Base-by-base conservation (phyloP, 2,888 invertebrate species). In the Xanthia togata region DNA sequence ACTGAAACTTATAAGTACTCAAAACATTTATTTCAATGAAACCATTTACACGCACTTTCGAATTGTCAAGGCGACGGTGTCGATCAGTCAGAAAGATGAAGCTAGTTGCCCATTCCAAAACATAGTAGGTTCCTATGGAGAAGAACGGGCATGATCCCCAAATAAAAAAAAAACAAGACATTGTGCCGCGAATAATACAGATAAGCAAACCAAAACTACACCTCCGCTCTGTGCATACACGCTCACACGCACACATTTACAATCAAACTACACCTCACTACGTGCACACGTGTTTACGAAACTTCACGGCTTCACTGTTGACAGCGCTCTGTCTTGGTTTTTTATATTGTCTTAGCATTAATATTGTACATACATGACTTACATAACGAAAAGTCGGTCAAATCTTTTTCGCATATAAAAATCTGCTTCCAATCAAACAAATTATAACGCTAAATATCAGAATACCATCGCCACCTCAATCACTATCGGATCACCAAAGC, bases 381-480 rank as follows among this genome's bases (percentile, higher is more conserved):
- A 23, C 12, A 35, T 14, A 62, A 38, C 14, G 14, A 14, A 63
- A 62, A 14, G 8, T 62, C 23, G 14, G 4, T 64, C 9, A 6
- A 17, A 41, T 8, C 67, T 3, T n/a, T 53, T 20, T 38, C 53
- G 50, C 8, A 57, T 20, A 38, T 4, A 69, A 31, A 60, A 44
- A 3, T 57, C 35, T 4, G 12, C 0, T 26, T 35, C 41, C 35
- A 63, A 26, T 74, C 1, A 55, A 47, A 59, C 23, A 44, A 69
- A 74, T 60, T 38, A 55, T 6, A 55, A 53, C 17, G 41, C 12
- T 17, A 35, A 59, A 44, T 8, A 62, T 20, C 41, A 57, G 68
- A 41, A 78, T 73, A 53, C 67, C 67, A 38, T n/a, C 11, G 26
- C 41, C 20, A 50, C 35, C 23, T 41, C 57, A 70, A 83, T 82